These are phyloP conservation scores for Caenorhabditis macrosperma DNA, from an alignment of 2,888 invertebrate species.

Conservation along the genomic window DNA sequence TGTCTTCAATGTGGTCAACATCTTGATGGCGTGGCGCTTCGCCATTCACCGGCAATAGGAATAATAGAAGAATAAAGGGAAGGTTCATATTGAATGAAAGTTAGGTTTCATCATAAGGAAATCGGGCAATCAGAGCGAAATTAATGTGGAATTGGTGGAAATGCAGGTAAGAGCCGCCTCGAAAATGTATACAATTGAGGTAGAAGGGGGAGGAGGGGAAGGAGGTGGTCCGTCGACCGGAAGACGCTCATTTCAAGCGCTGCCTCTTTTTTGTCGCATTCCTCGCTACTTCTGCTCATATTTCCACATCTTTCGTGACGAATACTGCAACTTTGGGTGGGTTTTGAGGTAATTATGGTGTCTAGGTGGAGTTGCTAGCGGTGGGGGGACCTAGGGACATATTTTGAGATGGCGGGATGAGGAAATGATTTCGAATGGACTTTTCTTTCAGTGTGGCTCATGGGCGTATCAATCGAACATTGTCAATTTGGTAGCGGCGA, in stretches of 20 bases:
- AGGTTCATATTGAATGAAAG: neutral
- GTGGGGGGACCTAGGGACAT: too few relatives aligned
- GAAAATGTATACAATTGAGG: conserved; percentile 44
- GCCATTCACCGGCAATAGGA: too few relatives aligned
- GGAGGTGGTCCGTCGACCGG: too few relatives aligned
- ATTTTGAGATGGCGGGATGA: too few relatives aligned
- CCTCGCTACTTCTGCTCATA: neutral
- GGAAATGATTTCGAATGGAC: too few relatives aligned
- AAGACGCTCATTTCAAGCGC: conserved; percentile 41
- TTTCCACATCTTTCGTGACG: conserved; percentile 3
- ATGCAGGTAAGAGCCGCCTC: too few relatives aligned
- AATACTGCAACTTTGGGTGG: conserved; percentile 12
- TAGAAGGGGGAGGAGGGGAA: neutral
- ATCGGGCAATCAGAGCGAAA: too few relatives aligned
- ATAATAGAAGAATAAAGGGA: neutral
- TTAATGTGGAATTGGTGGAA: too few relatives aligned
- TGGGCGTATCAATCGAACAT: conserved; percentile 79
- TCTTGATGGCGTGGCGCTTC: conserved; percentile 33
- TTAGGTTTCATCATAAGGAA: neutral
- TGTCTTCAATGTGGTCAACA: conserved; percentile 72
- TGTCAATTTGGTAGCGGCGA: conserved; percentile 73
- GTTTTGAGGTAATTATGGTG: neutral
- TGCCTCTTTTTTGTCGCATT: conserved; percentile 59
- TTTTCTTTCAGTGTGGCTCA: conserved; percentile 77
- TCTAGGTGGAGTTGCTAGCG: neutral